These are phyloP conservation scores for Megalopta genalis DNA, from an alignment of 1,140 invertebrate genomes.

Conservation along the genomic window DNA sequence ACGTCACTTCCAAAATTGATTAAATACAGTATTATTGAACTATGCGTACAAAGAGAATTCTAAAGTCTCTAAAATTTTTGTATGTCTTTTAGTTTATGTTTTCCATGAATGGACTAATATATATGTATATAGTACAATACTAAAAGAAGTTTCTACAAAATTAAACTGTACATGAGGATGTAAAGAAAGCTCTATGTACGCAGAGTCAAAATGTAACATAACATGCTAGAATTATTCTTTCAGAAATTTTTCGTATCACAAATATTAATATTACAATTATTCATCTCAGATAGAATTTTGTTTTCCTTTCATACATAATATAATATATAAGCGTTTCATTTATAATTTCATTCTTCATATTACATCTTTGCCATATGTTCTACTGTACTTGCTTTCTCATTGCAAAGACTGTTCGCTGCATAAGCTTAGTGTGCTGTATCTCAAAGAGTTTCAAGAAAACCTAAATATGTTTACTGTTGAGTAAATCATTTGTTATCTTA, in stretches of 20 bases:
- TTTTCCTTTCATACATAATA: conserved; percentile 64
- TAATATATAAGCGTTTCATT: conserved; percentile 73
- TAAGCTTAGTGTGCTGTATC: conserved; percentile 21
- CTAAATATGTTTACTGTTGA: conserved; percentile 32
- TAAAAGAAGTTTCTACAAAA: conserved; percentile 51
- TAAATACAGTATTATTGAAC: conserved; percentile 22
- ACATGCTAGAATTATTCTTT: conserved; percentile 41
- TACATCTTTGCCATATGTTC: conserved; percentile 59
- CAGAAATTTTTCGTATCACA: conserved; percentile 67
- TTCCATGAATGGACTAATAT: conserved; percentile 50
- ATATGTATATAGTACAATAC: conserved; percentile 40
- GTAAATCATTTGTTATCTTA: conserved; percentile 40
- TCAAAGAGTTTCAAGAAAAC: conserved; percentile 43
- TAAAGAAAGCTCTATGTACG: conserved; percentile 52
- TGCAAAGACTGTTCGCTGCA: conserved; percentile 41
- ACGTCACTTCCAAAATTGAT: conserved; percentile 22
- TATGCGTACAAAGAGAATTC: conserved; percentile 55
- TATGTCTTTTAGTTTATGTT: conserved; percentile 31
- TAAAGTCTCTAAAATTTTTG: conserved; percentile 43
- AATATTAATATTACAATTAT: conserved; percentile 69
- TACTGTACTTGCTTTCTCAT: conserved; percentile 57
- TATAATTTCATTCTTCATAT: conserved; percentile 59
- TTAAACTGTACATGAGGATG: conserved; percentile 53
- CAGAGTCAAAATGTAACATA: conserved; percentile 43
- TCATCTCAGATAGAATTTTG: conserved; percentile 68